Conservation (phyloP, 2,888 invertebrate species). For the Baccha elongata region DNA sequence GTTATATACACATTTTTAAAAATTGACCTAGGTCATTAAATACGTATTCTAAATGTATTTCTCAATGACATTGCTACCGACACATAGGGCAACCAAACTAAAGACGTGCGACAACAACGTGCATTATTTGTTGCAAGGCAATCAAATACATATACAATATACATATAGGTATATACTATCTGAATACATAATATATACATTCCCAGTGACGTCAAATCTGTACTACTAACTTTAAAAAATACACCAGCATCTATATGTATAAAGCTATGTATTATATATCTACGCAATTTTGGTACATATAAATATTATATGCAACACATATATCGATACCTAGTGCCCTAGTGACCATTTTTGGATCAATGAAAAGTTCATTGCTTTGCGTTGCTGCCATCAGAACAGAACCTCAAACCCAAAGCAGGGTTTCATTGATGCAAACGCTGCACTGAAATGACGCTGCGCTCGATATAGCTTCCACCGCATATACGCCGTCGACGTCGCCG, state of each 20-base stretch:
- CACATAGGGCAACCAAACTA: constrained; percentile 35
- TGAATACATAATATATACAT: constrained; percentile 5
- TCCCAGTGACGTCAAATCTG: constrained; percentile 67
- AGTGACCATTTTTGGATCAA: constrained; percentile 74
- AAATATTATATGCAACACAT: constrained; percentile 32
- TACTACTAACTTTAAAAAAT: constrained; percentile 47
- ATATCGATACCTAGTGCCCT: constrained; percentile 67
- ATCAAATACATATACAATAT: constrained; percentile 28
- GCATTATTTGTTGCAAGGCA: constrained; percentile 53
- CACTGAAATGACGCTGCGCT: constrained; percentile 17
- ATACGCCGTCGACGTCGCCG: no score
- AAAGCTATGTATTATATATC: constrained; percentile 42
- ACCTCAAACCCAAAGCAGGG: constrained; percentile 29
- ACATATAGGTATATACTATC: background rate
- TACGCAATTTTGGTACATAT: constrained; percentile 49
- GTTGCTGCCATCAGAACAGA: constrained; percentile 31
- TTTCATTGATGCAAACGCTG: constrained; percentile 71
- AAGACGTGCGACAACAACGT: constrained; percentile 50
- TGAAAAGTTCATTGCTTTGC: constrained; percentile 75
- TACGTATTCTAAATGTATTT: constrained; percentile 33
- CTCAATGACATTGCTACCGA: constrained; percentile 68
- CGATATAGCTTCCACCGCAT: constrained; percentile 30
- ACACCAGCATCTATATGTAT: constrained; percentile 19
- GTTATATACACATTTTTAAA: background rate
- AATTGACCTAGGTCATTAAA: no score